phyloP scores from a whole-genome alignment of 2,113 vertebrate genomes.

The Budorcas taxicolor region DNA sequence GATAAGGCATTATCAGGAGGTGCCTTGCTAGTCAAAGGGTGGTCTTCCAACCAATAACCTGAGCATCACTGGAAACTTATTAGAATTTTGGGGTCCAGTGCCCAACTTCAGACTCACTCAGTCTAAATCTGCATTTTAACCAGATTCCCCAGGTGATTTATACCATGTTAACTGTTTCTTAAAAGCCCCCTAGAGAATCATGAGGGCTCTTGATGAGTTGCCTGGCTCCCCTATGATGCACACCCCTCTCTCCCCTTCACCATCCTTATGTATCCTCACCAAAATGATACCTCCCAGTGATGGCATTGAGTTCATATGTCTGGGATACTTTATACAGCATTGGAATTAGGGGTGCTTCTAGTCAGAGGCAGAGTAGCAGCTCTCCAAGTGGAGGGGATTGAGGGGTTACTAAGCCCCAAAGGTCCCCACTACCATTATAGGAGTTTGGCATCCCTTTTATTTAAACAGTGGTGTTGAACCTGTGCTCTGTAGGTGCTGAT shows the following conservation, averaged over 20 bases:
- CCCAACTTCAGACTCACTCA: not conserved
- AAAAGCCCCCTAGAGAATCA: not conserved
- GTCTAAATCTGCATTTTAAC: not conserved
- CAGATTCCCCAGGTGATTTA: not conserved
- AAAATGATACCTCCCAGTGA: not conserved
- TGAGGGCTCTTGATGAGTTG: not conserved
- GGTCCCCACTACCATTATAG: not conserved
- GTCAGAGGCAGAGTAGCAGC: not conserved
- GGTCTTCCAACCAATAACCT: not conserved
- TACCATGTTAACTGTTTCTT: not conserved
- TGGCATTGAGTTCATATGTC: not conserved
- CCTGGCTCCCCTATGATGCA: not conserved
- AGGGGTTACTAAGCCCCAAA: not conserved
- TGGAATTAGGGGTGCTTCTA: not conserved
- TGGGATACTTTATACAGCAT: too few species aligned
- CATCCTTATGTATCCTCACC: not conserved
- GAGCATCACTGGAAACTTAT: not conserved
- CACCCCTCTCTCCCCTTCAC: not conserved
- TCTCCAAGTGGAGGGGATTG: not conserved
- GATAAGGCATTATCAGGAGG: not conserved
- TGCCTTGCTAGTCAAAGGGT: not conserved
- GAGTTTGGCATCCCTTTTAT: not conserved
- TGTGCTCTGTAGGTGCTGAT: fast-evolving
- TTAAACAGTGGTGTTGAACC: not conserved
- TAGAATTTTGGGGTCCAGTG: not conserved